Evolutionary conservation across 64 coral and sea anemone genomes (phyloP).

Genomic region (Hydrozoanthus tunicans): DNA sequence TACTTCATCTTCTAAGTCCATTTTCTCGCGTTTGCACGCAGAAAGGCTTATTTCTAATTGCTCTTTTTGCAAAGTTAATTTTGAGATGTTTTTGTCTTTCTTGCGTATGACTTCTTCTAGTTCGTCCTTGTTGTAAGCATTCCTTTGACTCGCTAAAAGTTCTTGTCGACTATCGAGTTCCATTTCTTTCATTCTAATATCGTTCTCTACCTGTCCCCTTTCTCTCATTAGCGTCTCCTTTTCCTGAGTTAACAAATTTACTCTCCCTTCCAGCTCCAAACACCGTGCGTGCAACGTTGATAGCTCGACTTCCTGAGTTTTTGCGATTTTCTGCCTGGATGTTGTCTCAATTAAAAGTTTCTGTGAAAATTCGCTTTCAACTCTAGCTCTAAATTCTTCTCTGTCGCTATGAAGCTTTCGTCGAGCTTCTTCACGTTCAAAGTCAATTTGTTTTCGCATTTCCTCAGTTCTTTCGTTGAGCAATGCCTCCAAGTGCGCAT

Average conservation of each 20-base stretch:
- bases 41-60: constrained; percentile 70
- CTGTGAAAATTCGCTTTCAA: constrained; percentile 82
- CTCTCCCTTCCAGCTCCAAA: constrained; percentile 58
- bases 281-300: constrained; percentile 67
- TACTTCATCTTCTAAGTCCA: constrained; percentile 81
- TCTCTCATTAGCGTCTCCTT: constrained; percentile 69
- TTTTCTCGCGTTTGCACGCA: constrained; percentile 71
- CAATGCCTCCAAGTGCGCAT: constrained; percentile 70
- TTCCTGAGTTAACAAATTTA: constrained; percentile 64
- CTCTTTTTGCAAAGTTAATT: constrained; percentile 73
- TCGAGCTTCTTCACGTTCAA: constrained; percentile 76
- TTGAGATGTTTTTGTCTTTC: constrained; percentile 76
- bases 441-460: constrained; percentile 64
- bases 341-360: constrained; percentile 73
- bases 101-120: constrained; percentile 66
- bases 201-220: constrained; percentile 62
- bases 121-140: constrained; percentile 31
- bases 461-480: constrained; percentile 74
- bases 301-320: constrained; percentile 64
- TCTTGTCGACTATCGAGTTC: constrained; percentile 58
- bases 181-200: constrained; percentile 68
- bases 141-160: constrained; percentile 31
- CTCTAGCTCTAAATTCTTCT: constrained; percentile 59
- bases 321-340: constrained; percentile 45
- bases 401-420: constrained; percentile 60